Conservation (phyloP, 2,888 invertebrate species). For the Thalpophila matura region DNA sequence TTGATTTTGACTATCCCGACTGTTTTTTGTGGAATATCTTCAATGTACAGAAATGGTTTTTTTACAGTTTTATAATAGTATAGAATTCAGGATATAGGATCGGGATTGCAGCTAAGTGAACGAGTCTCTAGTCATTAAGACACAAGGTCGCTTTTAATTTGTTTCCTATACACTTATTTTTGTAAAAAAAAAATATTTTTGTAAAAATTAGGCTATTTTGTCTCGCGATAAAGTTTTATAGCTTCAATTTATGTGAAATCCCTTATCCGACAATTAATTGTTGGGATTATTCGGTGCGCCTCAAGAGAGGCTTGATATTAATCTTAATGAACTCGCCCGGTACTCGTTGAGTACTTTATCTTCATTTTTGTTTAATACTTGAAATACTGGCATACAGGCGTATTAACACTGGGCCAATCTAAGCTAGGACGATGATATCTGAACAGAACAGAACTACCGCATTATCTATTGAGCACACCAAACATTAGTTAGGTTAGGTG, state of each 20-base stretch:
- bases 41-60: too few relatives aligned
- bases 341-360: slow-evolving; percentile 50
- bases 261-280: slow-evolving; percentile 59
- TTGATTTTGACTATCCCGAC: too few relatives aligned
- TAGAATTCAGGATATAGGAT: too few relatives aligned
- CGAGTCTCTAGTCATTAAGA: too few relatives aligned
- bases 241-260: slow-evolving; percentile 51
- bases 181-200: too few relatives aligned
- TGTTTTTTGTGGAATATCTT: too few relatives aligned
- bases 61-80: too few relatives aligned
- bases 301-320: slow-evolving; percentile 59
- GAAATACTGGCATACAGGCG: slow-evolving; percentile 1
- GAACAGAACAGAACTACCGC: too few relatives aligned
- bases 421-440: too few relatives aligned
- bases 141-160: slow-evolving; percentile 15
- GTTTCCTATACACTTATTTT: slow-evolving; percentile 31
- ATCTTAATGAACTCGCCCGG: slow-evolving; percentile 61
- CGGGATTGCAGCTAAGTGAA: too few relatives aligned
- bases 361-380: slow-evolving; percentile 47
- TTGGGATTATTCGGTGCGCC: slow-evolving; percentile 58
- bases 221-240: slow-evolving; percentile 45
- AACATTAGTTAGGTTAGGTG: too few relatives aligned
- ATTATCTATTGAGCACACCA: too few relatives aligned
- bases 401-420: background rate
- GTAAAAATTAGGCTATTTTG: slow-evolving; percentile 38